Evolutionary conservation across 2,888 invertebrate genomes (phyloP).

Genomic region (Cryptocephalus primarius): DNA sequence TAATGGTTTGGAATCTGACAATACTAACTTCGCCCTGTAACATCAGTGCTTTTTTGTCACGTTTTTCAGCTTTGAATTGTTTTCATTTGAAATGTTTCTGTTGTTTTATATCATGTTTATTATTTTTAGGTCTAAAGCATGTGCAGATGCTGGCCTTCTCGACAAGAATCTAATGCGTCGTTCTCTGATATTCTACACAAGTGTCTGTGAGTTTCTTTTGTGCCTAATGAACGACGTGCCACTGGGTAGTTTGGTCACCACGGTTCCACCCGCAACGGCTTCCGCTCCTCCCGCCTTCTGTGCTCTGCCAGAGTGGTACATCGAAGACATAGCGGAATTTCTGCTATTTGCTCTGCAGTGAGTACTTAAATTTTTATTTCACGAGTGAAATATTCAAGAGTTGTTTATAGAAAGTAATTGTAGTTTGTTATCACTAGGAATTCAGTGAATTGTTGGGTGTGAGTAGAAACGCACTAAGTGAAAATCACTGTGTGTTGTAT

Average conservation of each 20-base stretch:
- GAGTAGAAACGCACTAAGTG: too few species aligned
- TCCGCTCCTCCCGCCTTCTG: conserved; percentile 67
- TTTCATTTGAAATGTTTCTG: conserved; percentile 10
- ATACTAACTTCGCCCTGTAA: too few species aligned
- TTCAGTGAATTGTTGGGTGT: too few species aligned
- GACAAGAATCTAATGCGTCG: conserved; percentile 75
- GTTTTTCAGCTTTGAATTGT: too few species aligned
- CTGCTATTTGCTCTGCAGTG: conserved; percentile 86
- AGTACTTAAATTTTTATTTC: conserved; percentile 37
- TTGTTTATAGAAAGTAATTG: neutral
- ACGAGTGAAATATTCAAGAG: neutral
- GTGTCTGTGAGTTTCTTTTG: conserved; percentile 70
- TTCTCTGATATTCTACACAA: conserved; percentile 78
- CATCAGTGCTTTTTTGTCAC: too few species aligned
- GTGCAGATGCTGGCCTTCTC: conserved; percentile 80
- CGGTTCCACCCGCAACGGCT: conserved; percentile 44
- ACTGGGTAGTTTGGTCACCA: conserved; percentile 40
- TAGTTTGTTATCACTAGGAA: too few species aligned
- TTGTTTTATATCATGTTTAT: conserved; percentile 18
- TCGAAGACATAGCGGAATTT: conserved; percentile 96
- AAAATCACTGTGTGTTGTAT: too few species aligned
- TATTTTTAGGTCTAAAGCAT: conserved; percentile 64
- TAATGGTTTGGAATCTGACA: too few species aligned
- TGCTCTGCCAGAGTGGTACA: conserved; percentile 93
- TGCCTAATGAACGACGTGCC: conserved; percentile 49